phyloP scores from a whole-genome alignment of 1,140 invertebrate genomes.

The Nymphalis io region DNA sequence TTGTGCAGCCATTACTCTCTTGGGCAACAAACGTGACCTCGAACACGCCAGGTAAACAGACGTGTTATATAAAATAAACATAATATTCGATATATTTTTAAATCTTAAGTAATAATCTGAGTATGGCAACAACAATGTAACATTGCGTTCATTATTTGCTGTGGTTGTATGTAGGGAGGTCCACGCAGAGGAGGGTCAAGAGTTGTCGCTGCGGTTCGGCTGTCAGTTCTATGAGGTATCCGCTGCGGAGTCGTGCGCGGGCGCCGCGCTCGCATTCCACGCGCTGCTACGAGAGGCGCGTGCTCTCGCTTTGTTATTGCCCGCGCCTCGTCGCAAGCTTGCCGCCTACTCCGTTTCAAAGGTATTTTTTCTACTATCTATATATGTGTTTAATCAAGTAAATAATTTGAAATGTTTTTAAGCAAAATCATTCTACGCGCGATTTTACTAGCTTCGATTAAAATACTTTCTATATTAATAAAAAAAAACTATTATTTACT shows the following conservation, averaged over 20 bases:
- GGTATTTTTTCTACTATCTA: slow-evolving; percentile 59
- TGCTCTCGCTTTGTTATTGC: slow-evolving; percentile 85
- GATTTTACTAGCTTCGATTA: background rate
- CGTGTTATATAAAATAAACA: background rate
- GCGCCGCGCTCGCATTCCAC: slow-evolving; percentile 90
- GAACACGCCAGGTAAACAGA: slow-evolving; percentile 86
- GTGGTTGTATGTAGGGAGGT: slow-evolving; percentile 82
- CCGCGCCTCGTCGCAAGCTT: slow-evolving; percentile 86
- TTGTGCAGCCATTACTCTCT: slow-evolving; percentile 87
- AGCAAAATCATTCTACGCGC: background rate
- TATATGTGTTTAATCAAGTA: background rate
- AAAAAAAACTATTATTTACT: background rate
- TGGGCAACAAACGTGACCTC: slow-evolving; percentile 92
- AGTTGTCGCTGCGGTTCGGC: slow-evolving; percentile 87
- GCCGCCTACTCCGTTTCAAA: slow-evolving; percentile 90
- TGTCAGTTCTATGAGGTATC: slow-evolving; percentile 94
- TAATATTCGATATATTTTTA: background rate
- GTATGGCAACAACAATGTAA: background rate
- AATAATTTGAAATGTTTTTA: background rate
- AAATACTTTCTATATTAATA: background rate
- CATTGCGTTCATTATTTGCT: background rate
- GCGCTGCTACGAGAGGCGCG: slow-evolving; percentile 87
- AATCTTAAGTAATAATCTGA: no score
- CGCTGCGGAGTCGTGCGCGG: slow-evolving; percentile 89
- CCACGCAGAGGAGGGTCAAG: slow-evolving; percentile 90